These are phyloP conservation scores for Trematocara variabile DNA, from an alignment of 2,113 vertebrate species.

Conservation along the genomic window DNA sequence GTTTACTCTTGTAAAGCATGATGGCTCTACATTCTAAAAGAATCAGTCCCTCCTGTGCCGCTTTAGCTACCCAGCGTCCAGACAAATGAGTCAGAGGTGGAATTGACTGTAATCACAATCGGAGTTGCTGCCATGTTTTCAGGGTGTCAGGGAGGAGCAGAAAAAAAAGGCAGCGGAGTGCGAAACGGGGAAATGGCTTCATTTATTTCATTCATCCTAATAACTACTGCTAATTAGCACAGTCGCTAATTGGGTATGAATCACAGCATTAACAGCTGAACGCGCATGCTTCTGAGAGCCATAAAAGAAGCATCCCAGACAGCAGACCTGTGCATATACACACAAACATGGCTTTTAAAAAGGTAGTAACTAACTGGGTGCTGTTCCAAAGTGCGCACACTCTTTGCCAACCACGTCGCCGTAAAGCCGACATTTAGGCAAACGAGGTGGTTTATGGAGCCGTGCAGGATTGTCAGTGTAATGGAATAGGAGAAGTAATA, in stretches of 20 bases:
- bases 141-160: background rate
- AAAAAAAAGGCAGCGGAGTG: background rate
- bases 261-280: conserved; percentile 64
- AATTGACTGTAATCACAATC: background rate
- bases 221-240: conserved; percentile 68
- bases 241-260: conserved; percentile 73
- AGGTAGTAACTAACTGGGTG: background rate
- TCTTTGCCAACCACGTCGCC: background rate
- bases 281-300: conserved; percentile 33
- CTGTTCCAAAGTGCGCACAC: background rate
- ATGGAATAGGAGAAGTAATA: conserved; percentile 38
- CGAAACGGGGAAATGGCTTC: conserved; percentile 13
- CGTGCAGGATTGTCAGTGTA: background rate
- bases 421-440: conserved; percentile 21
- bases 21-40: background rate
- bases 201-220: conserved; percentile 62
- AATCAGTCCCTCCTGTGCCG: background rate
- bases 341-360: conserved; percentile 13
- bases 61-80: background rate
- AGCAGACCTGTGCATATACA: background rate
- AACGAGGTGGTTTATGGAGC: conserved; percentile 37
- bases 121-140: conserved; percentile 1
- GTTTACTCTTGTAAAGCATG: background rate
- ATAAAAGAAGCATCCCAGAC: conserved; percentile 26
- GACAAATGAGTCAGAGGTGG: background rate